Conservation (phyloP, 2,113 vertebrate species). For the Bujurquina vittata region DNA sequence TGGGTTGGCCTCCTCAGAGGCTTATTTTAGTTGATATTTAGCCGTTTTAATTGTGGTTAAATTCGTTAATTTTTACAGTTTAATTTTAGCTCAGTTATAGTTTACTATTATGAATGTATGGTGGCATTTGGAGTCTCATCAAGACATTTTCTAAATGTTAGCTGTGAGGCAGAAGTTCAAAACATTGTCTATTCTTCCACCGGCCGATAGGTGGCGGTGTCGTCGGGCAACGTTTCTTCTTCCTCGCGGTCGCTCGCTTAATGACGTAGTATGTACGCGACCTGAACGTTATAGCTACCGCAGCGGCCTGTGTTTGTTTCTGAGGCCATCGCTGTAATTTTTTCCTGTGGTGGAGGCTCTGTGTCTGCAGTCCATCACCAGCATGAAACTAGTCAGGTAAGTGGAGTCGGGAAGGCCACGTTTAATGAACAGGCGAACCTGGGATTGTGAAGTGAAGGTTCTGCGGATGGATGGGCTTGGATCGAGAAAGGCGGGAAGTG, state of each 20-base stretch:
- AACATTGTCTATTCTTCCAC: background rate
- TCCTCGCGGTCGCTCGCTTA: background rate
- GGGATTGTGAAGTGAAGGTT: rapidly evolving
- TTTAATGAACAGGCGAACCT: rapidly evolving
- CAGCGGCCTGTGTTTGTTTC: slow-evolving; percentile 59
- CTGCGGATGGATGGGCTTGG: slow-evolving; percentile 65
- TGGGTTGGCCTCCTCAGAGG: no score
- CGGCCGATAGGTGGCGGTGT: background rate
- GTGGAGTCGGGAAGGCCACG: rapidly evolving
- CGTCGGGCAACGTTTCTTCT: rapidly evolving
- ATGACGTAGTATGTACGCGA: slow-evolving; percentile 52
- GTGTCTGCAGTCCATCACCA: slow-evolving; percentile 59
- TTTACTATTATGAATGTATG: background rate
- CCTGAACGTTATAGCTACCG: slow-evolving; percentile 32
- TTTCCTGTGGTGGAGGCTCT: slow-evolving; percentile 73
- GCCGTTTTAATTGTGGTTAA: no score
- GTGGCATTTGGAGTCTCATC: background rate
- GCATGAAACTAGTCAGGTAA: slow-evolving; percentile 85
- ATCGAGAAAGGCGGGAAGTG: slow-evolving; percentile 77
- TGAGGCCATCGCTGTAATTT: slow-evolving; percentile 69
- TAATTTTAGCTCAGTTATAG: background rate
- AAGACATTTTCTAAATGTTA: background rate
- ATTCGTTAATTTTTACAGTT: background rate
- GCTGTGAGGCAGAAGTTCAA: background rate
- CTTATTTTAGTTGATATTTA: background rate